Evolutionary conservation across 2,888 invertebrate genomes (phyloP).

Genomic region (Psylliodes chrysocephalus): DNA sequence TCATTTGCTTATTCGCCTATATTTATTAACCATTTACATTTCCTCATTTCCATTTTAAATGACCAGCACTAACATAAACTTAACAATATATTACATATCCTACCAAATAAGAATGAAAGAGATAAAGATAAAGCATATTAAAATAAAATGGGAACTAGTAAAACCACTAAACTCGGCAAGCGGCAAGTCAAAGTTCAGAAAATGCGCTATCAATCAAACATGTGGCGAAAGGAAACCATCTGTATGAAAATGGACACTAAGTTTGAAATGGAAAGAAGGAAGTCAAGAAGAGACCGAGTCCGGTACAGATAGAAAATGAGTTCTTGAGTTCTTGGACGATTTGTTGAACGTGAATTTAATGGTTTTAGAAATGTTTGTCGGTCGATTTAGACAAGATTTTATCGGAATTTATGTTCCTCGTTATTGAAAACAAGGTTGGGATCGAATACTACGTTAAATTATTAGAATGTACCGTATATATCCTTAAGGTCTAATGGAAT

Average conservation of each 20-base stretch:
- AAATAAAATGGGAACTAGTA: neutral
- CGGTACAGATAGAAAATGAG: slow-evolving; percentile 35
- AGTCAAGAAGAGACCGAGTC: slow-evolving; percentile 15
- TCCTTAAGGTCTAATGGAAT: neutral
- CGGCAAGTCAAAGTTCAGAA: slow-evolving; percentile 9
- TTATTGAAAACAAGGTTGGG: slow-evolving; percentile 36
- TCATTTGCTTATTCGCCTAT: too few relatives aligned
- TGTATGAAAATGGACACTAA: slow-evolving; percentile 5
- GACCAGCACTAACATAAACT: neutral
- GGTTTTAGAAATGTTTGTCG: slow-evolving; percentile 41
- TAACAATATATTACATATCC: neutral
- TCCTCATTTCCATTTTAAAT: too few relatives aligned
- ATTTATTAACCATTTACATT: too few relatives aligned
- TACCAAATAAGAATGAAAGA: neutral
- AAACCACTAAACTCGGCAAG: neutral
- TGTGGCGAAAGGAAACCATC: slow-evolving; percentile 28
- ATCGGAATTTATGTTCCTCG: slow-evolving; percentile 36
- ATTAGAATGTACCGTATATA: slow-evolving; percentile 20
- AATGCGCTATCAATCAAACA: slow-evolving; percentile 14
- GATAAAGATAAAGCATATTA: neutral
- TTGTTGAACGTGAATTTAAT: slow-evolving; percentile 38
- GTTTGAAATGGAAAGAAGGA: slow-evolving; percentile 23
- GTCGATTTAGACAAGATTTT: slow-evolving; percentile 36
- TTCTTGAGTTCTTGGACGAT: slow-evolving; percentile 37
- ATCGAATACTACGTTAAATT: slow-evolving; percentile 27